Evolutionary conservation across 2,797 vertebrate species (phyloP).

Genomic region (Danio kyathit): DNA sequence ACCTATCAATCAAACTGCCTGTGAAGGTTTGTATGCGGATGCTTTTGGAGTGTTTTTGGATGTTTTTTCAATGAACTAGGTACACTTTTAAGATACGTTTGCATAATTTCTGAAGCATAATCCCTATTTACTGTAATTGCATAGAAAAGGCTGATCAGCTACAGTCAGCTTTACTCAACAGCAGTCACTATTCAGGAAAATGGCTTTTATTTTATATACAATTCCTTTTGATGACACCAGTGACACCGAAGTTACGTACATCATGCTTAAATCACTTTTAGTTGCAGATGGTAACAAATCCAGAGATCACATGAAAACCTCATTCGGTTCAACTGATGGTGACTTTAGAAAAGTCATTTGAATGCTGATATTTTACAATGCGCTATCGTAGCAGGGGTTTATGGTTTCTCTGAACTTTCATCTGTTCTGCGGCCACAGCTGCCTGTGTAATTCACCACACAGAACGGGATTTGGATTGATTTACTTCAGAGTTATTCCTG

Average conservation of each 20-base stretch:
- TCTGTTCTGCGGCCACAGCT: conserved; percentile 41
- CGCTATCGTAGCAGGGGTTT: background rate
- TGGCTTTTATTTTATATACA: background rate
- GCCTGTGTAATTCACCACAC: conserved; percentile 34
- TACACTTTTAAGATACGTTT: no score
- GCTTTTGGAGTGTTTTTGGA: background rate
- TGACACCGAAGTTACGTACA: background rate
- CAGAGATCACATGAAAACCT: background rate
- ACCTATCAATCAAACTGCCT: no score
- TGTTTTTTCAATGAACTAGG: no score
- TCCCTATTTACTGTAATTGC: background rate
- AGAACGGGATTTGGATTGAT: conserved; percentile 53
- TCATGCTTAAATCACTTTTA: conserved; percentile 8
- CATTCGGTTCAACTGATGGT: conserved; percentile 7
- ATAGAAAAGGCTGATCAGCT: background rate
- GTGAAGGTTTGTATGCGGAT: no score
- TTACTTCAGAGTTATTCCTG: conserved; percentile 49
- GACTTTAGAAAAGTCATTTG: conserved; percentile 7
- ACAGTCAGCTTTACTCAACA: background rate
- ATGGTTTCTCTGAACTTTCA: conserved; percentile 31
- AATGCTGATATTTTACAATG: conserved; percentile 23
- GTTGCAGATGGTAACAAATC: background rate
- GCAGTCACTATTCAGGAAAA: background rate
- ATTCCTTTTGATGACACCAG: background rate
- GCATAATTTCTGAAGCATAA: background rate